Conservation (phyloP, 2,888 invertebrate species). For the Machimus rusticus region DNA sequence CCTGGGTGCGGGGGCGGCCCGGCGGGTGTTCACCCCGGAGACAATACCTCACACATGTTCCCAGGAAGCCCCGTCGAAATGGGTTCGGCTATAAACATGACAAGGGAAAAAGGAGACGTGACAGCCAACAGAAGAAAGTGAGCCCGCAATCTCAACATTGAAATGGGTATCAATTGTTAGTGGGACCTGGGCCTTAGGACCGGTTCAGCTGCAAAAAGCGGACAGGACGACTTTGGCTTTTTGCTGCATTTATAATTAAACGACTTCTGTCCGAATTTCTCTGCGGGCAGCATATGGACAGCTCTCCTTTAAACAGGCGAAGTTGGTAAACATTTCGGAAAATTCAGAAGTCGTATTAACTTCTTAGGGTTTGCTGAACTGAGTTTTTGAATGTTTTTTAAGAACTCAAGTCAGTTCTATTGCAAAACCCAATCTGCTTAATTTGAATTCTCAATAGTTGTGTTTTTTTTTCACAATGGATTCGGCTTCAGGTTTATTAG, state of each 20-base stretch:
- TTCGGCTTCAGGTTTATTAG: no score
- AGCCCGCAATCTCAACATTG: not conserved
- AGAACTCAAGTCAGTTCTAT: not conserved
- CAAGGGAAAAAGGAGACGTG: not conserved
- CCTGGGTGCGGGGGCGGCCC: not conserved
- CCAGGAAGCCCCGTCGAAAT: conserved; percentile 17
- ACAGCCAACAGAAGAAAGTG: not conserved
- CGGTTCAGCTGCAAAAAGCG: not conserved
- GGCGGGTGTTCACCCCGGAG: conserved; percentile 4
- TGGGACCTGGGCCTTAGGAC: not conserved
- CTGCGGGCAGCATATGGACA: not conserved
- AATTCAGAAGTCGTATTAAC: not conserved
- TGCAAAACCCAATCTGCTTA: not conserved
- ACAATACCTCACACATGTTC: conserved; percentile 38
- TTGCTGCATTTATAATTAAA: not conserved
- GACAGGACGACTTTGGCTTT: not conserved
- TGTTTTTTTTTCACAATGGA: no score
- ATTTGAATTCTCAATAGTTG: not conserved
- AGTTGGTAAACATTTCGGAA: not conserved
- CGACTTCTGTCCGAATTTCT: not conserved
- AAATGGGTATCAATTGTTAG: not conserved
- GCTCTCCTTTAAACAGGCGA: not conserved
- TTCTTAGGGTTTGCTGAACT: no score
- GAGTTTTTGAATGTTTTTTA: no score
- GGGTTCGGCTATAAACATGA: conserved; percentile 31